Percentiles rank a stretch among this genome's conserved stretches.
phyloP scores from a whole-genome alignment of 2,888 invertebrate species.

The Oligia fasciuncula region DNA sequence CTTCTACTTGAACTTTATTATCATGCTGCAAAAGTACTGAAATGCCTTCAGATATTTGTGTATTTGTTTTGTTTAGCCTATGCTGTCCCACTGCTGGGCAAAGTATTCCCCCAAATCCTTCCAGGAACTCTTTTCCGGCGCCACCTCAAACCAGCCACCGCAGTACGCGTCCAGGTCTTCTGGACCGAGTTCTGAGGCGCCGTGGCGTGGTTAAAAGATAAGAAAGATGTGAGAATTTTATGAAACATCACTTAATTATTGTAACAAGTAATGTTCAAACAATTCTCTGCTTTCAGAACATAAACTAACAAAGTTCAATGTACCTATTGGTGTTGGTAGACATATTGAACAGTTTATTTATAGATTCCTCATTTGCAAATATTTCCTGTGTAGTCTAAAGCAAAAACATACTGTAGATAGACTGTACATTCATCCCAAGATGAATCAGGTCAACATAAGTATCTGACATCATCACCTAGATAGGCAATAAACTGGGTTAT shows the following conservation, averaged over 20 bases:
- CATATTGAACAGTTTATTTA: slow-evolving; percentile 39
- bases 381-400: slow-evolving; percentile 52
- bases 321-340: slow-evolving; percentile 47
- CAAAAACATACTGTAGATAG: slow-evolving; percentile 46
- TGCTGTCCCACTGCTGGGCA: background rate
- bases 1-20: background rate
- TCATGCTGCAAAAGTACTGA: background rate
- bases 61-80: no score
- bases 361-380: slow-evolving; percentile 50
- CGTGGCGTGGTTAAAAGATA: background rate
- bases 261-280: background rate
- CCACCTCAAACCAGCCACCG: background rate
- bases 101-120: background rate
- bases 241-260: background rate
- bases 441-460: slow-evolving; percentile 70
- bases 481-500: slow-evolving; percentile 54
- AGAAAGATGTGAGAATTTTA: background rate
- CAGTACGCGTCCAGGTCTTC: background rate
- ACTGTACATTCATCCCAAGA: slow-evolving; percentile 51
- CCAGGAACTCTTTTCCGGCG: background rate
- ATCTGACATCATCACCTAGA: slow-evolving; percentile 72
- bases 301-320: slow-evolving; percentile 43
- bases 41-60: slow-evolving; percentile 10
- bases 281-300: slow-evolving; percentile 19
- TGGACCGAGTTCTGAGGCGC: background rate